These are phyloP conservation scores for Steinernema feltiae DNA, from an alignment of 1,140 invertebrate genomes.

Conservation along the genomic window DNA sequence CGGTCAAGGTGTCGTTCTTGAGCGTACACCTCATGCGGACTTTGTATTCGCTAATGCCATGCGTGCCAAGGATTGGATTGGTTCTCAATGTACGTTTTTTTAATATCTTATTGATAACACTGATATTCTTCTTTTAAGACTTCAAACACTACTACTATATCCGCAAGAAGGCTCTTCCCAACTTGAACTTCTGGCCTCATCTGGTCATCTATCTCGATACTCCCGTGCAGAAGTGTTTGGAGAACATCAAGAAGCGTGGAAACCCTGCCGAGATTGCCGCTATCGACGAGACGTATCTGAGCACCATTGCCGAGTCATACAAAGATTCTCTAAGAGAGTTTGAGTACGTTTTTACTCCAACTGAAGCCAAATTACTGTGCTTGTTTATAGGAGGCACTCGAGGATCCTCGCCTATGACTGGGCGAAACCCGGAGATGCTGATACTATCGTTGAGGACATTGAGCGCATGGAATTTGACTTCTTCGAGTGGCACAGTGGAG, in stretches of 20 bases:
- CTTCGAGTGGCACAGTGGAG: constrained; percentile 54
- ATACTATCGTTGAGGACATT: constrained; percentile 65
- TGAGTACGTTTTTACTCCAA: constrained; percentile 51
- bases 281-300: constrained; percentile 68
- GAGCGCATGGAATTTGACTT: constrained; percentile 54
- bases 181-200: constrained; percentile 72
- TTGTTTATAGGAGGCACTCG: constrained; percentile 64
- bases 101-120: constrained; percentile 16
- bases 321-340: constrained; percentile 73
- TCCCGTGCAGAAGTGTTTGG: constrained; percentile 66
- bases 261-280: constrained; percentile 62
- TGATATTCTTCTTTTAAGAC: constrained; percentile 41
- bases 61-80: constrained; percentile 68
- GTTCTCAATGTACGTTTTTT: constrained; percentile 60
- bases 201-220: constrained; percentile 80
- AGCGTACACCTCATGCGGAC: constrained; percentile 74
- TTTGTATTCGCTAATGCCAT: constrained; percentile 78
- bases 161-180: constrained; percentile 63
- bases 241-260: constrained; percentile 62
- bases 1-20: constrained; percentile 80
- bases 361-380: constrained; percentile 8
- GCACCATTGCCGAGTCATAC: constrained; percentile 69
- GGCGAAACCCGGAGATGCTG: constrained; percentile 71
- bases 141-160: constrained; percentile 65
- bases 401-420: constrained; percentile 80